Evolutionary conservation across 2,888 invertebrate genomes (phyloP).

Genomic region (Patella pellucida): DNA sequence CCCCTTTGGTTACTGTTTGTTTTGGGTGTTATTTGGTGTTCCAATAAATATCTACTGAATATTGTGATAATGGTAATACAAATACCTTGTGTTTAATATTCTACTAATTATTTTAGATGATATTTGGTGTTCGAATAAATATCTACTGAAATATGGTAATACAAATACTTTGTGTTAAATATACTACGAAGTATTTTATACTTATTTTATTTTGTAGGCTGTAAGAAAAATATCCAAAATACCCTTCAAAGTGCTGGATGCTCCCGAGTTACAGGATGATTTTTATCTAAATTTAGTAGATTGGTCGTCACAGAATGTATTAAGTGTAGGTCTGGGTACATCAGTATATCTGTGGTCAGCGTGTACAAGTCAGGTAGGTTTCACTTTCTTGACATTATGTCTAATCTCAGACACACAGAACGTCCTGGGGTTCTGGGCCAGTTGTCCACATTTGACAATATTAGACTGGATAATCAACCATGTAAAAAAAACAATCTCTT

Average conservation of each 20-base stretch:
- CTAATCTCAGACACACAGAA: too few relatives aligned
- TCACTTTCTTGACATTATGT: too few relatives aligned
- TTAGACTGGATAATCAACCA: too few relatives aligned
- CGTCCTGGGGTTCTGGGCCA: too few relatives aligned
- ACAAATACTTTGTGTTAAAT: neutral
- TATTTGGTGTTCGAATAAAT: neutral
- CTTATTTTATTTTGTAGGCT: slow-evolving; percentile 74
- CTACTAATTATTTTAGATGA: neutral
- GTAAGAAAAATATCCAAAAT: slow-evolving; percentile 97
- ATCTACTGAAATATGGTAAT: neutral
- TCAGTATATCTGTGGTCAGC: slow-evolving; percentile 99
- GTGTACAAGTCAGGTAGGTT: slow-evolving; percentile 89
- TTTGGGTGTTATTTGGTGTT: neutral
- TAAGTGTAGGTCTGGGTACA: slow-evolving; percentile 96
- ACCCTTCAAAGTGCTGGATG: slow-evolving; percentile 97
- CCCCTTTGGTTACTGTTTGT: neutral
- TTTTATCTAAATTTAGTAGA: slow-evolving; percentile 99
- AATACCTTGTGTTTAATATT: neutral
- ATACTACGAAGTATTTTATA: neutral
- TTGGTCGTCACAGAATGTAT: slow-evolving; percentile 98
- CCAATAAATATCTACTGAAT: neutral
- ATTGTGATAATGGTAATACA: neutral
- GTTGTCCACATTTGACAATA: too few relatives aligned
- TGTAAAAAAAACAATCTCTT: too few relatives aligned
- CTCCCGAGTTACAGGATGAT: slow-evolving; percentile 97